Percentiles rank a stretch among this genome's conserved stretches.
Conservation (phyloP, 2,888 invertebrate genomes). For the Microplitis manilae region DNA sequence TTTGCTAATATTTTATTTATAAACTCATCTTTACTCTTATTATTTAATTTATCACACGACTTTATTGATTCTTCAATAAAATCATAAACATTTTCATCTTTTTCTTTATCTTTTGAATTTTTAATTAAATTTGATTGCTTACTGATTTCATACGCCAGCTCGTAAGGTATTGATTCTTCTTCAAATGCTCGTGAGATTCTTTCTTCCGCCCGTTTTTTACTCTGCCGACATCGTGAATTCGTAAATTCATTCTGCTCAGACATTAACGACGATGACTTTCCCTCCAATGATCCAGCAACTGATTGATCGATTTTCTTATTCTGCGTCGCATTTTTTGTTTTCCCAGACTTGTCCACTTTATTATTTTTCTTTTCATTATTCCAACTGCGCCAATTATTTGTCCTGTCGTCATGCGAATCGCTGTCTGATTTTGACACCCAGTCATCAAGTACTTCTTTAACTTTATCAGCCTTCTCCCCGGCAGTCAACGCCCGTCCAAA, state of each 20-base stretch:
- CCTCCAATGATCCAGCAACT: constrained; percentile 10
- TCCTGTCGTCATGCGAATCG: constrained; percentile 54
- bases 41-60: neutral
- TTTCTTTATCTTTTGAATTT: constrained; percentile 14
- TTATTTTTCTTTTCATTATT: constrained; percentile 31
- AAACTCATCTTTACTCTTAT: neutral
- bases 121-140: constrained; percentile 17
- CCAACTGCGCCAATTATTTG: neutral
- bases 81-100: constrained; percentile 16
- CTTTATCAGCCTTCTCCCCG: constrained; percentile 65
- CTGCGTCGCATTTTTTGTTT: constrained; percentile 30
- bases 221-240: constrained; percentile 60
- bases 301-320: constrained; percentile 34
- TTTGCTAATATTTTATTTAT: neutral
- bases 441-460: constrained; percentile 66
- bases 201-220: constrained; percentile 67
- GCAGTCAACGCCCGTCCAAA: constrained; percentile 65
- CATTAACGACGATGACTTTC: constrained; percentile 1
- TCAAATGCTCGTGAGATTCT: constrained; percentile 64
- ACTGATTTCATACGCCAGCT: constrained; percentile 20
- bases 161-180: constrained; percentile 54
- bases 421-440: constrained; percentile 66
- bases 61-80: neutral
- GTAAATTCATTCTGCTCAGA: constrained; percentile 33
- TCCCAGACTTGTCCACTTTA: neutral